phyloP scores from a whole-genome alignment of 2,888 invertebrate genomes.

The Hoplodrina ambigua region DNA sequence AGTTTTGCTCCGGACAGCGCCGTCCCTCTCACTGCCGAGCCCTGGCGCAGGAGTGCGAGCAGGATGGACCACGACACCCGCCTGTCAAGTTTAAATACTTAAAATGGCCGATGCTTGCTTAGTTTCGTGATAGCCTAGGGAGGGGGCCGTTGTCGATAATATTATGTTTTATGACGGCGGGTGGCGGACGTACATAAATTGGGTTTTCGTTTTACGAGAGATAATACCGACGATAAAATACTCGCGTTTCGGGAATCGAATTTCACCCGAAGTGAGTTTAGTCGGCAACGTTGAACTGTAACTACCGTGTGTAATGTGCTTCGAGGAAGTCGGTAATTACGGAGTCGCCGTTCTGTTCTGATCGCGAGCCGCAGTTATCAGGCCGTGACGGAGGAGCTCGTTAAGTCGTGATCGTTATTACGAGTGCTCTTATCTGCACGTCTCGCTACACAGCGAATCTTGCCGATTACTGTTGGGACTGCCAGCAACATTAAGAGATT shows the following conservation, averaged over 20 bases:
- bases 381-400: constrained; percentile 79
- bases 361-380: constrained; percentile 77
- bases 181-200: constrained; percentile 84
- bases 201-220: constrained; percentile 88
- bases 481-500: constrained; percentile 49
- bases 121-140: constrained; percentile 90
- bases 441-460: constrained; percentile 71
- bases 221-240: constrained; percentile 85
- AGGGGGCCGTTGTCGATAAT: constrained; percentile 88
- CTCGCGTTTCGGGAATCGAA: constrained; percentile 81
- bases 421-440: constrained; percentile 75
- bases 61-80: constrained; percentile 69
- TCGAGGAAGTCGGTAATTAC: constrained; percentile 78
- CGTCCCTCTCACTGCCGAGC: constrained; percentile 68
- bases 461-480: constrained; percentile 65
- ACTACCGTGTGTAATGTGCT: constrained; percentile 63
- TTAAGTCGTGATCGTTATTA: constrained; percentile 79
- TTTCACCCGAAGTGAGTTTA: constrained; percentile 71
- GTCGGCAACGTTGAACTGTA: constrained; percentile 66
- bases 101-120: constrained; percentile 88
- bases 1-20: constrained; percentile 72
- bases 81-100: constrained; percentile 85
- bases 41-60: constrained; percentile 5
- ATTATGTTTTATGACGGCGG: constrained; percentile 88
- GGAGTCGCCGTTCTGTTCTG: constrained; percentile 64